These are phyloP conservation scores for Timema cristinae DNA, from an alignment of 2,888 invertebrate genomes.

Conservation along the genomic window DNA sequence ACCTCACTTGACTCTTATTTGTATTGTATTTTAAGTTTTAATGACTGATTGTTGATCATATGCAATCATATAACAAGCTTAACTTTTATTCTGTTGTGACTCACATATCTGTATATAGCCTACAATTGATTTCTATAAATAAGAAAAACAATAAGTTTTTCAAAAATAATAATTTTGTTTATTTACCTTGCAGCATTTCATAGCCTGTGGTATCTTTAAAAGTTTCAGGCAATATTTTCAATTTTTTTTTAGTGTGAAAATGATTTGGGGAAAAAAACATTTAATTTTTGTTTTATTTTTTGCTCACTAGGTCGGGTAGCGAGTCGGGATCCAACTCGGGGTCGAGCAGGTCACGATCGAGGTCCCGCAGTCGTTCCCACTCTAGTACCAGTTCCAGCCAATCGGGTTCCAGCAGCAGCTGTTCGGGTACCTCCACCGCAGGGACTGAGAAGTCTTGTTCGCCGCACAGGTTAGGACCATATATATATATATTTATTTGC, in stretches of 20 bases:
- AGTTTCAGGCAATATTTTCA: not conserved
- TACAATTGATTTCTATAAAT: no score
- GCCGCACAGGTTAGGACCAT: conserved; percentile 37
- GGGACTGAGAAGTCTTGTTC: conserved; percentile 40
- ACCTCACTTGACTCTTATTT: no score
- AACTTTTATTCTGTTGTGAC: no score
- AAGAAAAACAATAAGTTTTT: not conserved
- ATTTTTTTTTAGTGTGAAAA: not conserved
- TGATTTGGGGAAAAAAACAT: not conserved
- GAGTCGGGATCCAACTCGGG: conserved; percentile 43
- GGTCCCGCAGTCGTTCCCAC: conserved; percentile 44
- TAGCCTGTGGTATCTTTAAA: not conserved
- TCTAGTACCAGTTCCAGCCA: conserved; percentile 52
- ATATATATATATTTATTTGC: no score
- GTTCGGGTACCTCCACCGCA: conserved; percentile 55
- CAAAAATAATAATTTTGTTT: not conserved
- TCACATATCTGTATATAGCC: no score
- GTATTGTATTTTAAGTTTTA: no score
- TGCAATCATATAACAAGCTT: no score
- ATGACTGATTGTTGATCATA: no score
- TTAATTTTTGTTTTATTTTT: no score
- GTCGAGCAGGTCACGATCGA: conserved; percentile 56
- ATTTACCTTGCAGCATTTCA: not conserved
- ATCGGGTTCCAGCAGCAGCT: conserved; percentile 51
- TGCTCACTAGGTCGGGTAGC: conserved; percentile 35